Base-by-base conservation (phyloP, 2,888 invertebrate species). In the Idaea dimidiata region DNA sequence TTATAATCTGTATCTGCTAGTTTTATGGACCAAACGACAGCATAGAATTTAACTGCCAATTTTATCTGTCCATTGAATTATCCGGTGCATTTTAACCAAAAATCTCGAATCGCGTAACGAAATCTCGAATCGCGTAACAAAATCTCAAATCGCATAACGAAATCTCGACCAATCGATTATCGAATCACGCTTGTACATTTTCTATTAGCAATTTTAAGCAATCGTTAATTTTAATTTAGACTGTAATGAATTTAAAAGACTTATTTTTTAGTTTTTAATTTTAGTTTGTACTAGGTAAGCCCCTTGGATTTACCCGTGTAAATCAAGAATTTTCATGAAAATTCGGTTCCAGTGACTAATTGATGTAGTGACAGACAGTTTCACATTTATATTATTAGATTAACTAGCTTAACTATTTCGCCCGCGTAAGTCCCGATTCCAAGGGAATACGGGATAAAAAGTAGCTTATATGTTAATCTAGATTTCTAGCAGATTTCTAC, bases 241-340 rank as follows among this genome's bases (percentile, higher is more conserved):
- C 67, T 72, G 53, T 84, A 85, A 84, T 77, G 71, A 72, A 81
- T 78, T 76, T 80, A 80, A 84, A 91, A 91, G 90, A 91, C 91
- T 91, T 89, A 88, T 87, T 86, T 79, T 24, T 76, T 79, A 78
- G 77, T 70, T 73, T 56, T 73, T 73, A 72, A 69, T 64, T 72
- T 73, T 75, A 75, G 73, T 64, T 72, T 77, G 79, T 80, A 75
- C 69, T 72, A 5, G 43, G 7, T 43, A 14, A 7, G 43, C 3
- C 43, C 43, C 10, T 67, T 78, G 72, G 72, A 64, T 73, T 75
- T 70, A 76, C 70, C 75, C 77, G 77, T 79, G 75, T 71, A 43
- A 43, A 43, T 14, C 43, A 43, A 14, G 43, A 43, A 43, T 43
- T 43, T 43, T 43, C 43, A 43, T 7, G 14, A 8, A 43, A 8